Base-by-base conservation (phyloP, 2,113 vertebrate species). In the Serilophus lunatus region DNA sequence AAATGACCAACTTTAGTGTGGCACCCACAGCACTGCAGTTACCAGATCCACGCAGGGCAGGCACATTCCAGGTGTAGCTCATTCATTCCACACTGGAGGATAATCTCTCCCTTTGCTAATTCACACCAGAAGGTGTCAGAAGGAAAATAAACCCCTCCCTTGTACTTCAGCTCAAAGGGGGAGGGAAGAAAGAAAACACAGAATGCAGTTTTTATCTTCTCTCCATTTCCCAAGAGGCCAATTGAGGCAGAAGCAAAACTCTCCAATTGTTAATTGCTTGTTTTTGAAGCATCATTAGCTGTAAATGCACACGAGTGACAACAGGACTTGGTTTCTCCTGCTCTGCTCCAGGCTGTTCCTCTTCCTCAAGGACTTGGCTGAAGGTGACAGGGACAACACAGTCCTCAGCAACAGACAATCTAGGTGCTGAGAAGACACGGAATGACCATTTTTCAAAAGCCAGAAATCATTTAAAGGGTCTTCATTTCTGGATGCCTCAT, bases 1-100 rank as follows among this genome's bases (percentile, higher is more conserved):
- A 25, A 47, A 38, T 42, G 0, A 40, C 6, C 0, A 20, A 51
- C 29, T 56, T 40, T 35, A 49, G 36, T 8, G 8, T 12, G 18
- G 24, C 26, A 5, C 2, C 8, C 18, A 8, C 45, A 53, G 16
- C 59, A 17, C 38, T 64, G 75, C 64, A 61, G 56, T 31, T 14
- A 57, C 18, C 51, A 54, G 31, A 26, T 7, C 18, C 7, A 3
- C 36, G 18, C 25, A 5, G 29, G 50, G 44, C 13, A 65, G 25
- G 49, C 40, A 40, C 17, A 31, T 49, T 36, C 77, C 54, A 75
- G 56, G 8, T 12, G 70, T 23, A 15, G 56, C 61, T 50, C 45
- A 7, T 31, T 8, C 68, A 31, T 10, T 40, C 82, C 23, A 9
- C 17, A 12, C 0, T 6, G 12, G 18, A 18, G 8, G 40, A 4